phyloP scores from a whole-genome alignment of 2,113 vertebrate species.

The Crotalus viridis region DNA sequence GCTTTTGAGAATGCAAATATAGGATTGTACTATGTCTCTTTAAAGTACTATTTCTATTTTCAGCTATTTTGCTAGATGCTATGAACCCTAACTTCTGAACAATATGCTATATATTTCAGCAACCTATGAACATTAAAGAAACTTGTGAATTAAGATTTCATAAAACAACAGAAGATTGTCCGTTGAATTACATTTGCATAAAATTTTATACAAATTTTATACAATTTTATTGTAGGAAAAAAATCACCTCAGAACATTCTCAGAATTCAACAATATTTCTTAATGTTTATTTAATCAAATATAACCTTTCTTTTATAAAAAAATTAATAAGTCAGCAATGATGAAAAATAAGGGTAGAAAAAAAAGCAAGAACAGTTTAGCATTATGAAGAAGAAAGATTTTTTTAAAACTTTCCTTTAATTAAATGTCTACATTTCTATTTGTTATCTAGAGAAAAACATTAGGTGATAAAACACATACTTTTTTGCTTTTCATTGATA shows the following conservation, averaged over 20 bases:
- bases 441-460: constrained; percentile 23
- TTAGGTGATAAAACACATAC: constrained; percentile 15
- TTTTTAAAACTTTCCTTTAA: constrained; percentile 37
- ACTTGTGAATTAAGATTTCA: constrained; percentile 13
- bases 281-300: background rate
- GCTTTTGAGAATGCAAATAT: background rate
- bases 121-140: constrained; percentile 15
- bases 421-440: constrained; percentile 61
- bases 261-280: background rate
- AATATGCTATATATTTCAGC: constrained; percentile 20
- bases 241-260: constrained; percentile 10
- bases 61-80: background rate
- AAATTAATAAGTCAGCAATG: background rate
- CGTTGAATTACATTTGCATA: background rate
- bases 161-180: background rate
- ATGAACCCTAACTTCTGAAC: constrained; percentile 25
- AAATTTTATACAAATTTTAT: background rate
- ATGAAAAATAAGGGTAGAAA: constrained; percentile 30
- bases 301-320: constrained; percentile 12
- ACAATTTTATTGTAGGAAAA: background rate
- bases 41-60: constrained; percentile 18
- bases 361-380: constrained; percentile 50
- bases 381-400: constrained; percentile 53
- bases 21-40: background rate
- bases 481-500: background rate